Base-by-base conservation (phyloP, 1,140 invertebrate species). In the Fopius arisanus region DNA sequence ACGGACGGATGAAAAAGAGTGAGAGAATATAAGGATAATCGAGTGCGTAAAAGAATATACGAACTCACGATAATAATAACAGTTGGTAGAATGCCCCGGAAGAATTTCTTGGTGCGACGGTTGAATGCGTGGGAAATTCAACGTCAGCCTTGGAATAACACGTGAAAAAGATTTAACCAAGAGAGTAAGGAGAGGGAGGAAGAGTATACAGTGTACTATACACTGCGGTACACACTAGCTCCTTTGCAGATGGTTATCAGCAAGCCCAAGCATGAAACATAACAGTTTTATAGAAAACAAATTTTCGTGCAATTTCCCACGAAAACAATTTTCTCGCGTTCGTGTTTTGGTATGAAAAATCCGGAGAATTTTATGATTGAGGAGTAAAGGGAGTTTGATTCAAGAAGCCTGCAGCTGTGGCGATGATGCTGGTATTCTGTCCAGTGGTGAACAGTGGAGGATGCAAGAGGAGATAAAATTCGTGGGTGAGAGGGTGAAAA, bases 41-140 rank as follows among this genome's bases (percentile, higher is more conserved):
- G 3, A 10, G 33, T 37, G 9, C 9, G 12, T 7, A 10, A 3
- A 37, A 37, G 12, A 37, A 37, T 37, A 1, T 7, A 37, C 48
- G 62, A 19, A 62, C 43, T 70, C 41, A n/a, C 28, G 29, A 67
- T 51, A 51, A 59, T 59, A 59, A 59, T 59, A 59, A 59, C 26
- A 26, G 54, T 48, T 28, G 21, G 54, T 59, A 59, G 54, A 28
- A 59, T 59, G 14, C 2, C 21, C 54, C 23, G 21, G 54, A 26
- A 23, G 54, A 26, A 59, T 59, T 19, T 59, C 10, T 48, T 48
- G 43, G 10, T 48, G 43, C 3, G 54, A 59, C 23, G 54, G 19
- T 59, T 59, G 54, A 59, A 59, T 28, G 54, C 23, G 54, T 59
- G 54, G 54, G 54, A 59, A 59, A 59, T 59, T 59, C 23, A 59